These are phyloP conservation scores for Melanotaenia boesemani DNA, from an alignment of 2,797 vertebrate species.

Conservation along the genomic window DNA sequence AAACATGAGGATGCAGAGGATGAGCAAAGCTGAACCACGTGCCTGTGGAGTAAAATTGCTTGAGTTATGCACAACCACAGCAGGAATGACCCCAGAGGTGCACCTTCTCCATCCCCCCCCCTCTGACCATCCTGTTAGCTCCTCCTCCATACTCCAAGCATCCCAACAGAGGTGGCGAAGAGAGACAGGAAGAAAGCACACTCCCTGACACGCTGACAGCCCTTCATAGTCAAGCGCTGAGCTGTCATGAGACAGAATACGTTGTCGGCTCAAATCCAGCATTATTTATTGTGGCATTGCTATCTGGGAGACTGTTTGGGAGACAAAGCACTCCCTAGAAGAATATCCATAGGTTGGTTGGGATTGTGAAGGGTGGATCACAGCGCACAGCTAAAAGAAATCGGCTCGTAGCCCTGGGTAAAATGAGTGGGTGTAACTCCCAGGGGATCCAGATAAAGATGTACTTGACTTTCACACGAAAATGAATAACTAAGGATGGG, in stretches of 20 bases:
- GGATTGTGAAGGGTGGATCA: conserved; percentile 52
- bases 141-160: conserved; percentile 27
- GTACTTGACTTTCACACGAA: conserved; percentile 55
- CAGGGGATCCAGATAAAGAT: conserved; percentile 60
- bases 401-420: conserved; percentile 54
- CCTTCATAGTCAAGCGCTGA: conserved; percentile 55
- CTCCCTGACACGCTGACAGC: conserved; percentile 65
- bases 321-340: conserved; percentile 53
- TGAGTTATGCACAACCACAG: conserved; percentile 62
- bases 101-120: conserved; percentile 9
- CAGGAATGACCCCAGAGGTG: conserved; percentile 54
- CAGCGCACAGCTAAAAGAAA: conserved; percentile 55
- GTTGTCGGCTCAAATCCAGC: conserved; percentile 53
- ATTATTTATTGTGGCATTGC: conserved; percentile 56
- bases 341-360: conserved; percentile 43
- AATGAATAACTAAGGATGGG: conserved; percentile 62
- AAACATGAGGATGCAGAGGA: conserved; percentile 5
- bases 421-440: conserved; percentile 65
- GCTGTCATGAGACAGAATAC: conserved; percentile 67
- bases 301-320: conserved; percentile 50
- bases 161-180: conserved; percentile 19
- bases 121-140: conserved; percentile 41
- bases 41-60: conserved; percentile 48
- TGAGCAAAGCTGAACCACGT: conserved; percentile 35
- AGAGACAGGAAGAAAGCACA: conserved; percentile 30